Conservation (phyloP, 2,888 invertebrate species). For the Atherix ibis region DNA sequence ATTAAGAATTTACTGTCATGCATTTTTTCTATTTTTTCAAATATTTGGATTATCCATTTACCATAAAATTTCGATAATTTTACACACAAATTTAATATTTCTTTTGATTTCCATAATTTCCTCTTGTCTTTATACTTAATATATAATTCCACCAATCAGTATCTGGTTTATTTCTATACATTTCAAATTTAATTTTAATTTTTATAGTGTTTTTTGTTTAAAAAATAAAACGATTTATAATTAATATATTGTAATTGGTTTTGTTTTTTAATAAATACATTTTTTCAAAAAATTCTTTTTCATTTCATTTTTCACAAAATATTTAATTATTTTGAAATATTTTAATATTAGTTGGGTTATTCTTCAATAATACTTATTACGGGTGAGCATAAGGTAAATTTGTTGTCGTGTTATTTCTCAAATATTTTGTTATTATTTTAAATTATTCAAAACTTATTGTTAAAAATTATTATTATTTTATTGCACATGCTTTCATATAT, state of each 20-base stretch:
- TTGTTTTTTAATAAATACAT: background rate
- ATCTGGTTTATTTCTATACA: too few species aligned
- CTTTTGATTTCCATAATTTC: slow-evolving; percentile 10
- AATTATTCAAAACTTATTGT: too few species aligned
- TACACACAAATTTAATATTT: slow-evolving; percentile 11
- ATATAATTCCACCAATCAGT: too few species aligned
- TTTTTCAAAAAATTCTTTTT: slow-evolving; percentile 1
- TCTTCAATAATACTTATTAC: too few species aligned
- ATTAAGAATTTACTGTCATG: background rate
- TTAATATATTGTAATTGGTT: background rate
- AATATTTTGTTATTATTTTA: too few species aligned
- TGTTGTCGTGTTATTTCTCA: too few species aligned
- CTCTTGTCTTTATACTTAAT: slow-evolving; percentile 4
- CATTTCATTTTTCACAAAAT: slow-evolving; percentile 4
- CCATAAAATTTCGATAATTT: slow-evolving; percentile 4
- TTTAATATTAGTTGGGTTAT: slow-evolving; percentile 1
- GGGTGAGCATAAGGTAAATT: slow-evolving; percentile 11
- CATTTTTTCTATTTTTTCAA: background rate
- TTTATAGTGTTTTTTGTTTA: background rate
- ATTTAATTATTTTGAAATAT: slow-evolving; percentile 1
- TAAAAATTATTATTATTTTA: too few species aligned
- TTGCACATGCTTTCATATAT: too few species aligned
- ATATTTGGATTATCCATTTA: slow-evolving; percentile 4
- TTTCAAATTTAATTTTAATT: slow-evolving; percentile 3
- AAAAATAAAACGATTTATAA: background rate